Percentiles rank a stretch among this genome's conserved stretches.
phyloP scores from a whole-genome alignment of 2,113 vertebrate genomes.

The Mus musculus region GRCm39 chr4:68937501-68938000 shows the following conservation, averaged over 20 bases:
- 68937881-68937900: neutral
- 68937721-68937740: neutral
- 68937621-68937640: neutral
- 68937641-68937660: neutral
- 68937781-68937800: neutral
- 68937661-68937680: neutral
- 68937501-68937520: fast-evolving
- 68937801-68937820: neutral
- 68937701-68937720: neutral
- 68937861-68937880: neutral
- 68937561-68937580: neutral
- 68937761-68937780: neutral
- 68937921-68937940: neutral
- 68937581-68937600: fast-evolving
- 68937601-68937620: neutral
- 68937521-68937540: neutral
- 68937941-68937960: fast-evolving
- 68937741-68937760: neutral
- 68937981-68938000: neutral
- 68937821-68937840: neutral
- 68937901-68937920: neutral
- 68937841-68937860: neutral
- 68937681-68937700: neutral
- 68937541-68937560: fast-evolving
- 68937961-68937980: neutral